Evolutionary conservation across 2,888 invertebrate genomes (phyloP).

Genomic region (Pherbina coryleti): DNA sequence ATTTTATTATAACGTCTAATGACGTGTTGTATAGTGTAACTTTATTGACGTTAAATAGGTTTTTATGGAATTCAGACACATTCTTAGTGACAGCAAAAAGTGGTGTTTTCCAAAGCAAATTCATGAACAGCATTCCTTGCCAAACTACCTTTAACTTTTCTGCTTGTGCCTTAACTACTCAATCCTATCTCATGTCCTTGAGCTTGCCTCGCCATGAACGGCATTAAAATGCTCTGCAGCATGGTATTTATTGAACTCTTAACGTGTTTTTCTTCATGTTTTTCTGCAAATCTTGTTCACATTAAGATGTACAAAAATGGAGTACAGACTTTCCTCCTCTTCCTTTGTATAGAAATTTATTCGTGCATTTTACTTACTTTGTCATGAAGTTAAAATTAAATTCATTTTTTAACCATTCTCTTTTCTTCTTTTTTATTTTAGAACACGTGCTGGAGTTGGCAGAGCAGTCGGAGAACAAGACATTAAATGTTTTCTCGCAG

Average conservation of each 20-base stretch:
- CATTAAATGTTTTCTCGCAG: conserved; percentile 81
- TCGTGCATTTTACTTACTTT: neutral
- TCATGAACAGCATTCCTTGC: neutral
- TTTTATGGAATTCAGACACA: too few relatives aligned
- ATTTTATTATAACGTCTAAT: too few relatives aligned
- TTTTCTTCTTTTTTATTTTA: conserved; percentile 71
- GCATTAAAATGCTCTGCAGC: neutral
- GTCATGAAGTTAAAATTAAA: conserved; percentile 23
- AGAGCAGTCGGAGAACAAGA: conserved; percentile 86
- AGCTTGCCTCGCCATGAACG: neutral
- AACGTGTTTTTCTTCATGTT: neutral
- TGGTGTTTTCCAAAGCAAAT: too few relatives aligned
- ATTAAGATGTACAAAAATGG: neutral
- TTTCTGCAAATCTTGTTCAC: neutral
- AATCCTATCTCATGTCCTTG: neutral
- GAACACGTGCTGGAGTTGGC: conserved; percentile 84
- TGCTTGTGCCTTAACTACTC: neutral
- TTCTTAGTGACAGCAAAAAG: too few relatives aligned
- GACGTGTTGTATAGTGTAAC: too few relatives aligned
- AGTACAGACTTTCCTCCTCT: neutral
- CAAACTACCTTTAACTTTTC: neutral
- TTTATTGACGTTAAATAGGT: too few relatives aligned
- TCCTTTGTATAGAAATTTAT: neutral
- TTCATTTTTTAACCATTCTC: conserved; percentile 18
- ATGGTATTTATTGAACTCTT: neutral